Evolutionary conservation across 2,113 vertebrate genomes (phyloP).

Genomic region (Diphyllodes magnificus): DNA sequence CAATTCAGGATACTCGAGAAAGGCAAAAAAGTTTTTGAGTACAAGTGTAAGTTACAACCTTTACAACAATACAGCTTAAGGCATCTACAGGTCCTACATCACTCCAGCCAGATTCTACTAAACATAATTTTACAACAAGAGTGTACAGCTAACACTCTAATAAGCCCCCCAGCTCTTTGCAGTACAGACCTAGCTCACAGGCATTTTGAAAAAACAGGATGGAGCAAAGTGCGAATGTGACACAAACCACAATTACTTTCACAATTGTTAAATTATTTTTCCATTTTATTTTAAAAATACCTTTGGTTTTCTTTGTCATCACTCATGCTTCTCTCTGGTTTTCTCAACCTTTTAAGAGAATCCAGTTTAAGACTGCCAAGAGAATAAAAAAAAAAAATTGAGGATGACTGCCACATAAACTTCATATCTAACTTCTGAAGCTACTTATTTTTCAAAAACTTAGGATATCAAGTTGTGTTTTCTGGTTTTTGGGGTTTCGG

Average conservation of each 20-base stretch:
- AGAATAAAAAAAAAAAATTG: neutral
- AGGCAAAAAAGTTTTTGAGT: neutral
- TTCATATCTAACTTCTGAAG: neutral
- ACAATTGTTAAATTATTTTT: neutral
- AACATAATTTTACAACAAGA: neutral
- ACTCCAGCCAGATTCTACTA: neutral
- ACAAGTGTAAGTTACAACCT: neutral
- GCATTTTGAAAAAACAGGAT: neutral
- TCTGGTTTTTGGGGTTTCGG: neutral
- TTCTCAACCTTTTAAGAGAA: slow-evolving; percentile 58
- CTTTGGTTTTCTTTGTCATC: slow-evolving; percentile 71
- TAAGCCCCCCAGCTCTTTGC: neutral
- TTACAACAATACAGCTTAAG: neutral
- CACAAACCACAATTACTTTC: neutral
- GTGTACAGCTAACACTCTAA: neutral
- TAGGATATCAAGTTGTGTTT: neutral
- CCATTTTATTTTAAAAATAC: slow-evolving; percentile 20
- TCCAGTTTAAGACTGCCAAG: slow-evolving; percentile 60
- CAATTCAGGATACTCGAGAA: neutral
- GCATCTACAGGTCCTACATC: neutral
- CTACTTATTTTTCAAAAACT: neutral
- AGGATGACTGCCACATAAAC: neutral
- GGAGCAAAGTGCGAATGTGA: neutral
- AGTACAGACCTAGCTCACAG: neutral
- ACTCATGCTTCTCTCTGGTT: slow-evolving; percentile 69